phyloP scores from a whole-genome alignment of 2,888 invertebrate species.

The Stenoptilia bipunctidactyla region DNA sequence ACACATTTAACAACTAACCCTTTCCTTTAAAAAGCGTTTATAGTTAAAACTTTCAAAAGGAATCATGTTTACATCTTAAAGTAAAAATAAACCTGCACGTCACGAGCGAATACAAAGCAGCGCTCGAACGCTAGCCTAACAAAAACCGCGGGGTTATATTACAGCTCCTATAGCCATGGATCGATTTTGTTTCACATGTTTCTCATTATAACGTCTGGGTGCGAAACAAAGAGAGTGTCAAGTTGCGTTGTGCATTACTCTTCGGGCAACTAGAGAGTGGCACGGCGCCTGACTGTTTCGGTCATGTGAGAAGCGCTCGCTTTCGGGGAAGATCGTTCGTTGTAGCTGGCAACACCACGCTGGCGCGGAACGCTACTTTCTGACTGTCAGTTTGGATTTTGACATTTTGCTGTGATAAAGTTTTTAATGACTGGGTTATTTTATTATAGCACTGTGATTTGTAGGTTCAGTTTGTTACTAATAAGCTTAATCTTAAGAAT shows the following conservation, averaged over 20 bases:
- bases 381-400: slow-evolving; percentile 24
- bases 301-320: slow-evolving; percentile 47
- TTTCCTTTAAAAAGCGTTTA: too few species aligned
- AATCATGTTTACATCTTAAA: background rate
- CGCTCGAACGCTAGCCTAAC: slow-evolving; percentile 20
- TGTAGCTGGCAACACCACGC: slow-evolving; percentile 5
- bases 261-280: slow-evolving; percentile 35
- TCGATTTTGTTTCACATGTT: slow-evolving; percentile 63
- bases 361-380: slow-evolving; percentile 26
- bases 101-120: slow-evolving; percentile 26
- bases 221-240: slow-evolving; percentile 59
- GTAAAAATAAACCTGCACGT: slow-evolving; percentile 8
- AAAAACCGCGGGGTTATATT: slow-evolving; percentile 42
- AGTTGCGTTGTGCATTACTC: slow-evolving; percentile 46
- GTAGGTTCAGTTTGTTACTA: too few species aligned
- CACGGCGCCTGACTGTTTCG: slow-evolving; percentile 34
- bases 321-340: slow-evolving; percentile 32
- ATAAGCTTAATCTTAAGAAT: too few species aligned
- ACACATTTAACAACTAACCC: too few species aligned
- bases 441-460: too few species aligned
- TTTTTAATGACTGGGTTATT: background rate
- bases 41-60: slow-evolving; percentile 3
- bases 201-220: slow-evolving; percentile 63
- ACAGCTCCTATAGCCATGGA: slow-evolving; percentile 52
- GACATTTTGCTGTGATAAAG: slow-evolving; percentile 4